Conservation (phyloP, 2,113 vertebrate species). For the Trichechus manatus region DNA sequence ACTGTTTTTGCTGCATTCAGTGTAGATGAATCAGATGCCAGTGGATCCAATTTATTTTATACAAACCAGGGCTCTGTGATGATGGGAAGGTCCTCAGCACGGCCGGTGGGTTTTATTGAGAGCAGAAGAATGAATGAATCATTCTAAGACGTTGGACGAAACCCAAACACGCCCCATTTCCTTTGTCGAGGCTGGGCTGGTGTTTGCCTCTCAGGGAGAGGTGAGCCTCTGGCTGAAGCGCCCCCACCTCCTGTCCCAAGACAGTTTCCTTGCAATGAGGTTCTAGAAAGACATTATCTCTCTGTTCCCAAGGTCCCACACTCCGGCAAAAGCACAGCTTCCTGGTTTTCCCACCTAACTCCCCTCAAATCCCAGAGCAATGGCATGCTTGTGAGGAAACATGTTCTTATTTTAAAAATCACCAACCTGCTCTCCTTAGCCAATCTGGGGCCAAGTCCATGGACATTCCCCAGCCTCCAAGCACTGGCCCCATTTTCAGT, state of each 20-base stretch:
- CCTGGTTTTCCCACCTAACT: background rate
- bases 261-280: accelerated
- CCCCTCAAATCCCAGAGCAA: background rate
- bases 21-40: constrained; percentile 44
- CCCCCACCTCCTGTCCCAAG: background rate
- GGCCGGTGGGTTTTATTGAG: constrained; percentile 5
- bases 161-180: background rate
- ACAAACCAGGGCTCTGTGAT: constrained; percentile 44
- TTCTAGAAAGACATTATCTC: background rate
- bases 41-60: constrained; percentile 55
- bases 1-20: background rate
- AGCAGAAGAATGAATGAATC: constrained; percentile 39
- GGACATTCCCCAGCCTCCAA: background rate
- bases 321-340: background rate
- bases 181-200: background rate
- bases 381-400: background rate
- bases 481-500: background rate
- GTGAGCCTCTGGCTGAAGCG: background rate
- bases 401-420: background rate
- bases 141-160: constrained; percentile 33
- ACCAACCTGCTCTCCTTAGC: background rate
- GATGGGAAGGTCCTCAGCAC: background rate
- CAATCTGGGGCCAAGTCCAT: accelerated
- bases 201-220: background rate
- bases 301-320: background rate